Evolutionary conservation across 2,797 vertebrate species (phyloP), one percentile per base, ranked within the genome.

Genomic region (Danio aesculapii): DNA sequence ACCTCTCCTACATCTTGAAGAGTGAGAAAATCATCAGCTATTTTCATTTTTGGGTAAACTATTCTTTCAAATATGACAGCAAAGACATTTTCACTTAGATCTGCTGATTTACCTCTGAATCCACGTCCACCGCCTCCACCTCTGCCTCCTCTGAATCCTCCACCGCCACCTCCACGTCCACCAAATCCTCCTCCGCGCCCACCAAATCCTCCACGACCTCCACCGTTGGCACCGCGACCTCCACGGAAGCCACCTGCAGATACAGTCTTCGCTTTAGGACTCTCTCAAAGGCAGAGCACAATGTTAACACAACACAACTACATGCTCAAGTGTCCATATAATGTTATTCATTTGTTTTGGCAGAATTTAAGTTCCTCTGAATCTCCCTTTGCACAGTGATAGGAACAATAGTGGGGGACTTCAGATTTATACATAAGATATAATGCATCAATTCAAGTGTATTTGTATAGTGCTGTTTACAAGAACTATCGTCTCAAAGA

Each of bases 241-340:
- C 97, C 97, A 87, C 97, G 91, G 2, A 98, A 97, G 13, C 97
- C 97, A 84, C 97, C 97, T 98, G 81, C 62, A 89, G 73, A 47
- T 5, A 82, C 8, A 21, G 6, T 6, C 58, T 11, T 52, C 5
- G 10, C 1, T 46, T 79, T 63, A 75, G 3, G 8, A 21, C 44
- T 16, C 9, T 6, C 9, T 53, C 3, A 53, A 19, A 47, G n/a
- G 21, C 3, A 52, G 16, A 17, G 0, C n/a, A 1, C 12, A 68
- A 58, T 19, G 39, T 0, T 13, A 17, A 8, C 44, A 5, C 0
- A 41, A 21, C 6, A 30, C 17, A 63, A 1, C 53, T 47, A 14
- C 10, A 8, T 16, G n/a, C 5, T 12, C 3, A 66, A 49, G 47
- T 49, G 47, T 5, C 12, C 7, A 49, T 49, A 12, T 49, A 12